A percentile compares a stretch with the other conserved stretches of the same genome.
Conservation (phyloP, 1,140 invertebrate genomes). For the Brachionus koreanus region DNA sequence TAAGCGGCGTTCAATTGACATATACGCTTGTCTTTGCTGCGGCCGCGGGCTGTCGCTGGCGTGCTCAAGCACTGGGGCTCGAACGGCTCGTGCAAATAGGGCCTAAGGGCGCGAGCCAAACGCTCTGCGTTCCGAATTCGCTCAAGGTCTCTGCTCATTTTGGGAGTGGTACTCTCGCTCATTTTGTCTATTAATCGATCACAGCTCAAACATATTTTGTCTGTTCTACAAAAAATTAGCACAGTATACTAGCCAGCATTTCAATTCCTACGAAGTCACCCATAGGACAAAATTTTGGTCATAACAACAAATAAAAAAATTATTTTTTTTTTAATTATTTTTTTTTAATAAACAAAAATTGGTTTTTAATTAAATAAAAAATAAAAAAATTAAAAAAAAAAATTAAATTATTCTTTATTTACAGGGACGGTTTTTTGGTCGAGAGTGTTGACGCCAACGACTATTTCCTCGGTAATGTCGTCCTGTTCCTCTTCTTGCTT, state of each 20-base stretch:
- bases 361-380: not conserved
- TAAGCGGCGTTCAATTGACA: slow-evolving; percentile 11
- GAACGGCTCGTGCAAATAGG: not conserved
- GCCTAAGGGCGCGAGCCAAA: not conserved
- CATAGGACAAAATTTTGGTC: not conserved
- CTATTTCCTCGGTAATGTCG: not conserved
- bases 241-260: too few relatives aligned
- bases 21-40: slow-evolving; percentile 22
- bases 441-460: not conserved
- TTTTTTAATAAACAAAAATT: not conserved
- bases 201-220: slow-evolving; percentile 21
- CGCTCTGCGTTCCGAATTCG: slow-evolving; percentile 8
- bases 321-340: not conserved
- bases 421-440: not conserved
- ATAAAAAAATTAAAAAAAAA: too few relatives aligned
- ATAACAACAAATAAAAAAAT: not conserved
- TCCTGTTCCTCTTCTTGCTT: not conserved
- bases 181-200: not conserved
- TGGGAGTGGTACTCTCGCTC: not conserved
- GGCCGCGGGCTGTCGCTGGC: not conserved
- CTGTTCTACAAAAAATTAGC: not conserved
- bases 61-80: not conserved
- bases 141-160: not conserved
- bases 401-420: not conserved
- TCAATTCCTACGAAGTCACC: slow-evolving; percentile 1